Evolutionary conservation across 2,113 vertebrate genomes (phyloP), one percentile per base, ranked within the genome.

Genomic region (Mesitornis unicolor): DNA sequence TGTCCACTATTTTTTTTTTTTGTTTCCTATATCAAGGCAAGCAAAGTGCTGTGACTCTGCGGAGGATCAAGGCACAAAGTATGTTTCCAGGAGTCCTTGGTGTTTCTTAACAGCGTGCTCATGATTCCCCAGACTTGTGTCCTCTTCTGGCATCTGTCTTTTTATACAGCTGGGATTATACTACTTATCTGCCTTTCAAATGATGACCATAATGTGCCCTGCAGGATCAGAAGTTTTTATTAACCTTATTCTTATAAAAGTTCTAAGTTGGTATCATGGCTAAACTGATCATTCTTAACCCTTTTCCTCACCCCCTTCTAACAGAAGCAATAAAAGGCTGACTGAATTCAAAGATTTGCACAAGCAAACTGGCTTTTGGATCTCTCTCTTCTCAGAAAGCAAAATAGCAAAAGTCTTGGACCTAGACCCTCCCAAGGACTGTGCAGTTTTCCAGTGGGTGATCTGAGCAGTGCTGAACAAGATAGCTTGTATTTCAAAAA

Each of bases 21-120:
- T n/a, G n/a, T 76, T 76, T 60, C 13, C 15, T 56, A 0, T 17
- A 7, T 43, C 10, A 33, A 43, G 43, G 26, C 48, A 51, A 35
- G 40, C 20, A 69, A 73, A 69, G 33, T 0, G 0, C 33, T 68
- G 17, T n/a, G 17, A 14, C 33, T 47, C 36, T 74, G 40, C 33
- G 50, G 33, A 70, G 10, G 12, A 45, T 75, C 26, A 53, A 67
- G 20, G 19, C 26, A 57, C 28, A 22, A 36, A 26, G 22, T 22
- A 4, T 53, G 13, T 47, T 82, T 91, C 17, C 16, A 35, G 68
- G 50, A 91, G 26, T 86, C 29, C 7, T 5, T 89, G 13, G 5
- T 82, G 28, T 53, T 90, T 89, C 45, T 42, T 67, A 59, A 54
- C 13, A 40, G 7, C 8, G 9, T 17, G 7, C 16, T 76, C 6